A percentile compares a stretch with the other conserved stretches of the same genome.
phyloP scores from a whole-genome alignment of 2,888 invertebrate genomes.

The Trissolcus japonicus region DNA sequence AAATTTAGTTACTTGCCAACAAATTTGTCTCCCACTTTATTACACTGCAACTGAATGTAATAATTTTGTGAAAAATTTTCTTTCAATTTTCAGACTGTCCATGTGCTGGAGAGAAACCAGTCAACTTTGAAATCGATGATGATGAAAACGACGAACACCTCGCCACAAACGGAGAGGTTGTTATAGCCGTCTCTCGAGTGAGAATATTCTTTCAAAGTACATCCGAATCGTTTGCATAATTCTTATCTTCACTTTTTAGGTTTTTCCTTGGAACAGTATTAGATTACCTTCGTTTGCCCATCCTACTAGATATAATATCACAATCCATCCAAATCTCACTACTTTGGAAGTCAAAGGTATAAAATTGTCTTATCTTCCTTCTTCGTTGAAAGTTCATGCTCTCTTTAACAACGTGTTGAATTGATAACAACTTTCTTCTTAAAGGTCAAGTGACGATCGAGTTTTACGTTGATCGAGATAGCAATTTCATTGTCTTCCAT shows the following conservation, averaged over 20 bases:
- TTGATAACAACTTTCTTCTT: not conserved
- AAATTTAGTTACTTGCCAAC: not conserved
- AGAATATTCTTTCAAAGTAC: too few species aligned
- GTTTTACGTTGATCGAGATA: constrained; percentile 88
- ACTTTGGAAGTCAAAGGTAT: constrained; percentile 91
- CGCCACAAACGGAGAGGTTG: constrained; percentile 82
- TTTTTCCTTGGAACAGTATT: constrained; percentile 86
- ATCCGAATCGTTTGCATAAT: constrained; percentile 6
- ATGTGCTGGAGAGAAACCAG: constrained; percentile 82
- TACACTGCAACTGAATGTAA: not conserved
- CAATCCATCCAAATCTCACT: constrained; percentile 94
- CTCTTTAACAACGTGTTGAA: not conserved
- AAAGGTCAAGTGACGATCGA: constrained; percentile 91
- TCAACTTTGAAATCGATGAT: constrained; percentile 80
- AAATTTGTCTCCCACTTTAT: not conserved
- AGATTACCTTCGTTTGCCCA: constrained; percentile 87
- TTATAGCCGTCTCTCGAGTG: not conserved
- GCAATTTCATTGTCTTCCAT: constrained; percentile 89
- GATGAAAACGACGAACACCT: constrained; percentile 83
- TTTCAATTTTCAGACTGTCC: constrained; percentile 79
- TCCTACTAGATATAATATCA: constrained; percentile 90
- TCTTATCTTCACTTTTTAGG: constrained; percentile 73
- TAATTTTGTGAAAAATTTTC: not conserved
- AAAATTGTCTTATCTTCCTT: not conserved
- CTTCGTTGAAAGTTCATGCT: not conserved